These are phyloP conservation scores for Esox niger DNA, from an alignment of 2,113 vertebrate species.

Conservation along the genomic window DNA sequence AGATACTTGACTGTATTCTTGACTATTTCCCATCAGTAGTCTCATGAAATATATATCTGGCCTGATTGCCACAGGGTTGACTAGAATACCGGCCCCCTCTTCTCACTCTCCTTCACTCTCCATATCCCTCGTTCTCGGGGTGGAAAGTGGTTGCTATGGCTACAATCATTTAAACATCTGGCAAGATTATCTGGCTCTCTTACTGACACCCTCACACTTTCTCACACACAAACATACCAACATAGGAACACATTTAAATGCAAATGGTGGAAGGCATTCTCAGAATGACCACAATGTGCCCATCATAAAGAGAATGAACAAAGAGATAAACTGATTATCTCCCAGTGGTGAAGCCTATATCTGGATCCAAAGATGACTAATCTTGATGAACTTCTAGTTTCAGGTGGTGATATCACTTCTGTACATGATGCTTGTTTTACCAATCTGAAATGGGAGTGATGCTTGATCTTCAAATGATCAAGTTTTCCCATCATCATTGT, in stretches of 20 bases:
- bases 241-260: not conserved
- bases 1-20: slow-evolving; percentile 60
- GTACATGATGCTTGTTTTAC: too few relatives aligned
- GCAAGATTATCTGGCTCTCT: slow-evolving; percentile 48
- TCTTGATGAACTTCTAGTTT: too few relatives aligned
- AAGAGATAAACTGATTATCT: too few relatives aligned
- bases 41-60: slow-evolving; percentile 68
- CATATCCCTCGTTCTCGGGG: slow-evolving; percentile 19
- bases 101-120: slow-evolving; percentile 9
- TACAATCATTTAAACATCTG: slow-evolving; percentile 74
- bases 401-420: too few relatives aligned
- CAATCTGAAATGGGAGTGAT: too few relatives aligned
- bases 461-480: too few relatives aligned
- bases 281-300: not conserved
- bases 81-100: slow-evolving; percentile 37
- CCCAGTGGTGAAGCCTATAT: not conserved
- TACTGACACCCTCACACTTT: slow-evolving; percentile 22
- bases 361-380: slow-evolving; percentile 3
- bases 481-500: too few relatives aligned
- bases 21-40: slow-evolving; percentile 57
- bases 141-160: slow-evolving; percentile 68
- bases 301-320: too few relatives aligned
- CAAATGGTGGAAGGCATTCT: not conserved
- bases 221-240: slow-evolving; percentile 5
- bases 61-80: slow-evolving; percentile 58